Evolutionary conservation across 1,140 invertebrate species (phyloP), one percentile per base, ranked within the genome.

Genomic region (Drosophila ambigua): DNA sequence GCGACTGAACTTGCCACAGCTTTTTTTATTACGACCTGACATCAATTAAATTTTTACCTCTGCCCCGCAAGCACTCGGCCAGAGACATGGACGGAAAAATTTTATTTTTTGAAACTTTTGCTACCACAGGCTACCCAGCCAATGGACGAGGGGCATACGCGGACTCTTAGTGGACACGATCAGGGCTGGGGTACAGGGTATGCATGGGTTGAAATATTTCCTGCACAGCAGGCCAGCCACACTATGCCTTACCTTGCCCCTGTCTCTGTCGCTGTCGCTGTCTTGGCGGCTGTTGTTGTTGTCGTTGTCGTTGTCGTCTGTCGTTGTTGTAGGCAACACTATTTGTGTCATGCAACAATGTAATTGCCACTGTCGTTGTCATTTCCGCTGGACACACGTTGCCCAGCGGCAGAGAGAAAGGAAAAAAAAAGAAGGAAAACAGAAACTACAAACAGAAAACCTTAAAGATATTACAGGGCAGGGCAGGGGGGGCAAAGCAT

Each of bases 321-420:
- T 24, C 64, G 58, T 77, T 72, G 61, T 71, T 69, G 67, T 64
- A 61, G 49, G 60, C 74, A 89, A 90, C 84, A 89, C 84, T 85
- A 83, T 90, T 91, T 90, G 84, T 91, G 89, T 91, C 89, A 91
- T 91, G 89, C 88, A 91, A 90, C 89, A 90, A 89, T 91, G 89
- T 91, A 91, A 91, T 91, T 90, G 89, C 89, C 89, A 91, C 81
- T 91, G 89, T 89, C 89, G 89, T 91, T 91, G 89, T 89, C 84
- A 89, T 90, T 90, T 91, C 89, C 89, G 89, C 79, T 89, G 81
- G 79, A 89, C 84, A 91, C 84, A 88, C 83, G 83, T 82, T 61
- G 71, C 52, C 63, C 55, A 45, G 26, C 45, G 62, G 68, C 41
- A 63, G 5, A 63, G 39, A 53, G 52, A 43, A 35, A 35, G 23